These are phyloP conservation scores for Nymphalis io DNA, from an alignment of 1,140 invertebrate genomes.

Conservation along the genomic window DNA sequence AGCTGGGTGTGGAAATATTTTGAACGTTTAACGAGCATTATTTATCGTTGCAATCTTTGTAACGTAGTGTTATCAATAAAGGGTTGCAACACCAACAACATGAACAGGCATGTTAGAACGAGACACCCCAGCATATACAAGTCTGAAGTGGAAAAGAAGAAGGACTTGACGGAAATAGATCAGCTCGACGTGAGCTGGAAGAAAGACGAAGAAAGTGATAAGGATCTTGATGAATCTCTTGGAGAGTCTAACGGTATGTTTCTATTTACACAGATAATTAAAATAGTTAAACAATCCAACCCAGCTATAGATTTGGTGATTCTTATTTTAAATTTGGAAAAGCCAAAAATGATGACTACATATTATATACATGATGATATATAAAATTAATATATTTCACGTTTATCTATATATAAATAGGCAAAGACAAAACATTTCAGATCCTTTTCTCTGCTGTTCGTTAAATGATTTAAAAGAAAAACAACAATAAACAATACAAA, in stretches of 20 bases:
- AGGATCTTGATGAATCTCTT: constrained; percentile 42
- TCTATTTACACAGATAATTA: neutral
- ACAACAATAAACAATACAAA: no score
- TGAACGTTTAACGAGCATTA: constrained; percentile 60
- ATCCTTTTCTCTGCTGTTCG: no score
- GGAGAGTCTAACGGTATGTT: constrained; percentile 37
- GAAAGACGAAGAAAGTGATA: constrained; percentile 39
- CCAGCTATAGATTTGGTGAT: no score
- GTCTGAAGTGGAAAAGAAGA: constrained; percentile 48
- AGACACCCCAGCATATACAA: constrained; percentile 56
- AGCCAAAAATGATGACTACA: no score
- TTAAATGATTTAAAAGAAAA: no score
- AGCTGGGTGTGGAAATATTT: constrained; percentile 77
- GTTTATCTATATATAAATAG: no score
- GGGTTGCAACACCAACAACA: constrained; percentile 72
- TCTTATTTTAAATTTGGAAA: no score
- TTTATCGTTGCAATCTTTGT: constrained; percentile 68
- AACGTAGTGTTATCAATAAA: constrained; percentile 70
- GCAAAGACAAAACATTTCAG: no score
- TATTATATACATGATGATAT: no score
- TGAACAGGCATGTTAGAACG: constrained; percentile 69
- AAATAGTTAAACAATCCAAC: no score
- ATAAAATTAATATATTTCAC: no score
- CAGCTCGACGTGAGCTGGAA: constrained; percentile 30
- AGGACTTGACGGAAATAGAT: constrained; percentile 29